phyloP scores from a whole-genome alignment of 2,888 invertebrate genomes.

The Torymus tubicola region DNA sequence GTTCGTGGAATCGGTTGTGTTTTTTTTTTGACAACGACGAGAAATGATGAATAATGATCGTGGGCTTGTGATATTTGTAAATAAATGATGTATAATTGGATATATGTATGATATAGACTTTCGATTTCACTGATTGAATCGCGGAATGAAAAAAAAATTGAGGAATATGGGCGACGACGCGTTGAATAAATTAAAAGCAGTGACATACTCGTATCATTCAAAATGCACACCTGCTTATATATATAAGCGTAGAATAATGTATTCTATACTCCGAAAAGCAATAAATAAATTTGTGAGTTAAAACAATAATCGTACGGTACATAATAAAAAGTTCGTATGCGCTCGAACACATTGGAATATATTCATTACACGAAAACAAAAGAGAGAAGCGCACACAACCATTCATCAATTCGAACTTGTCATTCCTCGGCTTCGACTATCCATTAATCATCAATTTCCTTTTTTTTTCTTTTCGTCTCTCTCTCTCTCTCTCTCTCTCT shows the following conservation, averaged over 20 bases:
- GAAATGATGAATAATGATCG: neutral
- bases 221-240: too few species aligned
- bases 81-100: constrained; percentile 4
- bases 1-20: too few species aligned
- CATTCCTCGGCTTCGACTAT: constrained; percentile 56
- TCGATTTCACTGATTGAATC: too few species aligned
- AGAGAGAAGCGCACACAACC: constrained; percentile 26
- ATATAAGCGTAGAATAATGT: too few species aligned
- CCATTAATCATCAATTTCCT: constrained; percentile 58
- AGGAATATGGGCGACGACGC: too few species aligned
- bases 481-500: neutral
- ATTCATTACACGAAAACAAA: constrained; percentile 54
- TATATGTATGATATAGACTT: too few species aligned
- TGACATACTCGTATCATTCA: too few species aligned
- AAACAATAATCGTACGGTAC: constrained; percentile 36
- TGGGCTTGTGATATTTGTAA: neutral
- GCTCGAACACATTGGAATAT: constrained; percentile 11
- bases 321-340: constrained; percentile 38
- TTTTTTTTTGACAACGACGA: too few species aligned
- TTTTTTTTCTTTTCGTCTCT: constrained; percentile 17
- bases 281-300: constrained; percentile 30
- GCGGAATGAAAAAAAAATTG: too few species aligned
- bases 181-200: too few species aligned
- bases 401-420: constrained; percentile 57
- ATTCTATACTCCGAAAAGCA: neutral